Base-by-base conservation (phyloP, 2,888 invertebrate species). In the Dasysyrphus tricinctus region DNA sequence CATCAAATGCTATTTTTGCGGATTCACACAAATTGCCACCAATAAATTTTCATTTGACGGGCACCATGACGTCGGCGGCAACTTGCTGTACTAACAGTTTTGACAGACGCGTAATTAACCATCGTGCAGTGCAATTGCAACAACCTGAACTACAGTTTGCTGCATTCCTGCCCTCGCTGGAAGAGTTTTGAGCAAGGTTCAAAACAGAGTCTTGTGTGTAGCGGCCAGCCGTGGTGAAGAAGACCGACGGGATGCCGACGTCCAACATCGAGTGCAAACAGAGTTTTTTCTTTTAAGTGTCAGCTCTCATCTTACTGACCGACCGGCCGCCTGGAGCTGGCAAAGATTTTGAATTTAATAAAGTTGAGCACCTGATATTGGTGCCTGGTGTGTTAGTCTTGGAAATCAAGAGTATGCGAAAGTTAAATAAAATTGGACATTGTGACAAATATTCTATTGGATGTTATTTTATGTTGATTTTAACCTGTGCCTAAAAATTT, bases 71-170 rank as follows among this genome's bases (percentile, higher is more conserved):
- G 19, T 47, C 32, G 49, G 7, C 11, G 44, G 47, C 65, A 16
- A 61, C 47, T 56, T 16, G 34, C 12, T 9, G 59, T 78, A 72
- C 74, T 82, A 56, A 75, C 16, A 57, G 65, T 70, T 80, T 81
- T 85, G 85, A 85, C 77, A 73, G 85, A 74, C 81, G 81, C 73
- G 61, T 76, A 85, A 85, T 85, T 81, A 85, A 85, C 85, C 77
- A 44, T 42, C 65, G 19, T 34, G 34, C 56, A 9, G 32, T 57
- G 76, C 54, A 67, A 63, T 78, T 73, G 65, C 77, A 42, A 65
- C 11, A 57, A 47, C 19, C 57, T 49, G 11, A 56, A 42, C 51
- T 29, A 56, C 16, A 63, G 24, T 59, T 34, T 14, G 14, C 4
- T 24, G 24, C 12, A 47, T 47, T 19, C 4, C n/a, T 32, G 12